A percentile compares a stretch with the other conserved stretches of the same genome.
phyloP scores from a whole-genome alignment of 2,113 vertebrate genomes.

The Dissostichus mawsoni region DNA sequence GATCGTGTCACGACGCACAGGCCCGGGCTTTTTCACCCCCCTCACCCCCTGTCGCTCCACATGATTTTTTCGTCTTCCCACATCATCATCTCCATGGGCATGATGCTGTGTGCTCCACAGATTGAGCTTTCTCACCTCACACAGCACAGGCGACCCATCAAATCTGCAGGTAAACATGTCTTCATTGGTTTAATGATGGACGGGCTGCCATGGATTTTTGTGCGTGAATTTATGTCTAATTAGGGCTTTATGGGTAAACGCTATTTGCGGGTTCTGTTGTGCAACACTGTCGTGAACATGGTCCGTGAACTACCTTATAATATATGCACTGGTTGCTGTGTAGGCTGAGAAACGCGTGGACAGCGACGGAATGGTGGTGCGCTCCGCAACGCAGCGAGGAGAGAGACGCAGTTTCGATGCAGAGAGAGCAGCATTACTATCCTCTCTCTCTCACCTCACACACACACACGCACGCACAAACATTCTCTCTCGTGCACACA shows the following conservation, averaged over 20 bases:
- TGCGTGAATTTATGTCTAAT: conserved; percentile 7
- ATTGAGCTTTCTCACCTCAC: conserved; percentile 52
- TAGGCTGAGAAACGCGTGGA: conserved; percentile 79
- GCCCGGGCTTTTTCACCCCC: conserved; percentile 27
- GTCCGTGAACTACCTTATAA: conserved; percentile 42
- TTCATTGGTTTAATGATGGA: not conserved
- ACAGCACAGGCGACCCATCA: conserved; percentile 54
- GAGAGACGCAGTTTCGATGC: conserved; percentile 78
- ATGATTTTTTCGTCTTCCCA: conserved; percentile 65
- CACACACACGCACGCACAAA: conserved; percentile 21
- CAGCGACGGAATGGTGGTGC: conserved; percentile 74
- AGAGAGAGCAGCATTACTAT: conserved; percentile 69
- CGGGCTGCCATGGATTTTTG: not conserved
- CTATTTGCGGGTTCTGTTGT: conserved; percentile 56
- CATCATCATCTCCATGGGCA: conserved; percentile 67
- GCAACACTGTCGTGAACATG: conserved; percentile 69
- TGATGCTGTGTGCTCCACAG: conserved; percentile 59
- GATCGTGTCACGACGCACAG: conserved; percentile 72
- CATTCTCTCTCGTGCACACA: conserved; percentile 22
- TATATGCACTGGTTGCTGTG: conserved; percentile 73
- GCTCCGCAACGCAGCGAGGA: conserved; percentile 72
- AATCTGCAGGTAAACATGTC: conserved; percentile 68
- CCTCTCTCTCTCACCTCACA: conserved; percentile 29
- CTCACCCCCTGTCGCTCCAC: conserved; percentile 41
- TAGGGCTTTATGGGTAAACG: not conserved